Conservation (phyloP, 2,113 vertebrate species). For the Channa argus region DNA sequence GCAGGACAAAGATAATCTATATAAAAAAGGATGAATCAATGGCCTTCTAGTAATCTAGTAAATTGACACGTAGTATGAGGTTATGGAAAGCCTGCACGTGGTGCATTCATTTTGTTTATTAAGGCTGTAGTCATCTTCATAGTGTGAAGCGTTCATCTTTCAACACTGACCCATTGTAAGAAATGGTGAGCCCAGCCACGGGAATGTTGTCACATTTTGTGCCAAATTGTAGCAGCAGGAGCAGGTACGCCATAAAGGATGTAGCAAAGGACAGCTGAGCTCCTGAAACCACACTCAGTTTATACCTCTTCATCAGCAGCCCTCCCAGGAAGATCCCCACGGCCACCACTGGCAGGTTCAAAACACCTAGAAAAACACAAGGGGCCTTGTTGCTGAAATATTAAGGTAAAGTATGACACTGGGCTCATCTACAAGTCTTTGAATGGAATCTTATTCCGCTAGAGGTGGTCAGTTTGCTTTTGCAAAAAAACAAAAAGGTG, state of each 20-base stretch:
- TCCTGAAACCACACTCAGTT: constrained; percentile 83
- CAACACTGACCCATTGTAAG: constrained; percentile 87
- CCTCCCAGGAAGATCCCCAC: constrained; percentile 90
- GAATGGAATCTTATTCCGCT: too few relatives aligned
- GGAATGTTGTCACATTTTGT: constrained; percentile 86
- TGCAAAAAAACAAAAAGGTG: too few relatives aligned
- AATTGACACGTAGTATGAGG: background rate
- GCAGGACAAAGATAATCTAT: background rate
- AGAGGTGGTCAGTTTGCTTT: too few relatives aligned
- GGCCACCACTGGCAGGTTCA: constrained; percentile 83
- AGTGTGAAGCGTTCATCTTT: too few relatives aligned
- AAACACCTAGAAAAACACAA: constrained; percentile 74
- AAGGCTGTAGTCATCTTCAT: background rate
- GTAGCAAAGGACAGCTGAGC: constrained; percentile 82
- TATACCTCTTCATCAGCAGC: constrained; percentile 90
- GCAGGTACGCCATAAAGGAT: constrained; percentile 71
- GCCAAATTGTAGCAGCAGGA: constrained; percentile 72
- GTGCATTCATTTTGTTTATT: background rate
- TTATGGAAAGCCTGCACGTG: background rate
- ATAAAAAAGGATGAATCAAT: background rate
- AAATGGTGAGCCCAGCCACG: constrained; percentile 89
- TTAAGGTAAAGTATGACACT: too few relatives aligned
- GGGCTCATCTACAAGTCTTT: too few relatives aligned
- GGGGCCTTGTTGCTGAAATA: too few relatives aligned
- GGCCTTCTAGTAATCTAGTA: too few relatives aligned